A percentile compares a stretch with the other conserved stretches of the same genome.
Conservation (phyloP, 2,797 vertebrate species). For the Myotis myotis region DNA sequence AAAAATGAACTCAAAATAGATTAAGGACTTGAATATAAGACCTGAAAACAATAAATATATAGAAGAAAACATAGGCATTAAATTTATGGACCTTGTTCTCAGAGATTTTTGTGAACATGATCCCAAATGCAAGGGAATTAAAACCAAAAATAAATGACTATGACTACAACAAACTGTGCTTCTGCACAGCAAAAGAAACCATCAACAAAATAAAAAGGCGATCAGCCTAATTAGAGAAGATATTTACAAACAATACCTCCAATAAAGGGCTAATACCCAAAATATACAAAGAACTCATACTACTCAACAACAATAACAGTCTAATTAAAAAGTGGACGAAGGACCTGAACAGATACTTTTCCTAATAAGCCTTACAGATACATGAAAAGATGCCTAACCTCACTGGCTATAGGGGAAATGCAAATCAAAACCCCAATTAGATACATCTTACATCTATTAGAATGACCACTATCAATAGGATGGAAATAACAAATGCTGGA, state of each 20-base stretch:
- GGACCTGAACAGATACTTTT: neutral
- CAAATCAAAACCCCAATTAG: neutral
- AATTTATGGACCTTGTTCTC: neutral
- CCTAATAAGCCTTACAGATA: neutral
- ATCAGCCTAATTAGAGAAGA: neutral
- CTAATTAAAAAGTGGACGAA: neutral
- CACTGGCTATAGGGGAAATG: neutral
- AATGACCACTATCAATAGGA: neutral
- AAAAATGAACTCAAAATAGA: neutral
- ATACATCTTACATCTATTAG: neutral
- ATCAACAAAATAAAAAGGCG: neutral
- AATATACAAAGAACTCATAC: neutral
- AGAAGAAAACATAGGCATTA: neutral
- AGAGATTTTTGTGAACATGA: neutral
- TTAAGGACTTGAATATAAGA: neutral
- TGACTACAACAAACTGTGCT: neutral
- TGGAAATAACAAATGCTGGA: neutral
- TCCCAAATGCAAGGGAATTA: neutral
- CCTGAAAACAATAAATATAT: neutral
- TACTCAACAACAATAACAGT: neutral
- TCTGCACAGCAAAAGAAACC: neutral
- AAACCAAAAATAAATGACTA: neutral
- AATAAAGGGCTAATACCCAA: neutral
- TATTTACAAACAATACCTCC: neutral
- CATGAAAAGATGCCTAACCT: neutral